Evolutionary conservation across 1,140 invertebrate genomes (phyloP), one percentile per base, ranked within the genome.

Genomic region (Caligus rogercresseyi): DNA sequence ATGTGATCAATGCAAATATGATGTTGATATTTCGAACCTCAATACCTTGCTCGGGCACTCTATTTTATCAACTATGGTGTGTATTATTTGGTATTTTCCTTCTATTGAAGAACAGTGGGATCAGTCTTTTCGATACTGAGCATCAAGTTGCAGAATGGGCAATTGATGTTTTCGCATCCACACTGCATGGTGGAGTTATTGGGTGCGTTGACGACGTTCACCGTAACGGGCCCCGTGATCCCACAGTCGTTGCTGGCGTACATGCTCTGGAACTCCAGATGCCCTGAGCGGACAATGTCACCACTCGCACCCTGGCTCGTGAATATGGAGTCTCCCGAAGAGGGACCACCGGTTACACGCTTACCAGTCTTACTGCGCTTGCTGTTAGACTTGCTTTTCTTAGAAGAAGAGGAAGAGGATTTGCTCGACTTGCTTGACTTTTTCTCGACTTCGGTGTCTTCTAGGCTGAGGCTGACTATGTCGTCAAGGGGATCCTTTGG

Each of bases 131-230:
- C 52, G 19, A 63, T 63, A 25, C 61, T 63, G 25, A 63, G 13
- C 52, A 63, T 63, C 15, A 63, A 51, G 19, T 63, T 63, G 57
- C 61, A 63, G 25, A 63, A 63, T 19, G 61, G 61, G 52, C 61
- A 63, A 53, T 63, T 63, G 18, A 63, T 55, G 25, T 63, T 63
- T 23, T 63, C 61, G 31, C 61, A 63, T 25, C 61, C 61, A 25
- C 61, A 63, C 25, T 63, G 61, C 16, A 63, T 16, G 11, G 61
- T 63, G 14, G 61, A 63, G 19, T 63, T 53, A 63, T 63, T 63
- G 3, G 61, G 61, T 25, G 61, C 61, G 31, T 63, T 63, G 18
- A 63, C 21, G 15, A 53, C 24, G 25, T 63, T 63, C 16, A 63
- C 61, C n/a, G 54, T 63, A 24, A 63, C 25, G 23, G 52, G 51